These are phyloP conservation scores for Aethina tumida DNA, from an alignment of 1,140 invertebrate species.

Conservation along the genomic window DNA sequence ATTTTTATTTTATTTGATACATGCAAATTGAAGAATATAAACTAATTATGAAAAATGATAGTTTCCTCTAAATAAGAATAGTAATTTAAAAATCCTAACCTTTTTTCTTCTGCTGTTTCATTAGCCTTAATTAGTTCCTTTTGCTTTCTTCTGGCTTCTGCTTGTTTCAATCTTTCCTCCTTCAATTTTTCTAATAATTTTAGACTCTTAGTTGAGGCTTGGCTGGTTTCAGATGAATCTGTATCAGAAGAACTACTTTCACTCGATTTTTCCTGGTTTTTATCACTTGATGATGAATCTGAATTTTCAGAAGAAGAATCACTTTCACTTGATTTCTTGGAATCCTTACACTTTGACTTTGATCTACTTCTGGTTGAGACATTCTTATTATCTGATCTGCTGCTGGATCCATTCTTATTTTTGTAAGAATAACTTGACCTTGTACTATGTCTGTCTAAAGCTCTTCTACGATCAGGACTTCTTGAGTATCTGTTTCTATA, in stretches of 20 bases:
- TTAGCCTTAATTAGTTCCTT: slow-evolving; percentile 81
- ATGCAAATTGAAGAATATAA: not conserved
- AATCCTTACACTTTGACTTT: too few relatives aligned
- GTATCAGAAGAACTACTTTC: slow-evolving; percentile 9
- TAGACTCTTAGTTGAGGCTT: slow-evolving; percentile 51
- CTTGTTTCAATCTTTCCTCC: slow-evolving; percentile 53
- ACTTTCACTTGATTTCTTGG: too few relatives aligned
- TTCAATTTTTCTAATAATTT: slow-evolving; percentile 63
- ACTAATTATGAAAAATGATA: not conserved
- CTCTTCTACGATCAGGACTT: too few relatives aligned
- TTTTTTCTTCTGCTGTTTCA: slow-evolving; percentile 93
- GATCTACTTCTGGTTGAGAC: too few relatives aligned
- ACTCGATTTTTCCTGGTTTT: too few relatives aligned
- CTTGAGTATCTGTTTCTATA: too few relatives aligned
- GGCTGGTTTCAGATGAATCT: slow-evolving; percentile 22
- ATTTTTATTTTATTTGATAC: not conserved
- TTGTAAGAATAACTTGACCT: too few relatives aligned
- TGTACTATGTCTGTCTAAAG: too few relatives aligned
- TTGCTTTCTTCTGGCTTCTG: slow-evolving; percentile 55
- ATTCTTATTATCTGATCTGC: too few relatives aligned
- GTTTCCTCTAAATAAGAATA: not conserved
- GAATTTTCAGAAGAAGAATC: too few relatives aligned
- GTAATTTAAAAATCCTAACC: slow-evolving; percentile 9
- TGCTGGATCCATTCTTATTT: too few relatives aligned
- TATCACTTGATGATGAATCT: too few relatives aligned